Evolutionary conservation across 2,113 vertebrate species (phyloP).

Genomic region (Condylura cristata): DNA sequence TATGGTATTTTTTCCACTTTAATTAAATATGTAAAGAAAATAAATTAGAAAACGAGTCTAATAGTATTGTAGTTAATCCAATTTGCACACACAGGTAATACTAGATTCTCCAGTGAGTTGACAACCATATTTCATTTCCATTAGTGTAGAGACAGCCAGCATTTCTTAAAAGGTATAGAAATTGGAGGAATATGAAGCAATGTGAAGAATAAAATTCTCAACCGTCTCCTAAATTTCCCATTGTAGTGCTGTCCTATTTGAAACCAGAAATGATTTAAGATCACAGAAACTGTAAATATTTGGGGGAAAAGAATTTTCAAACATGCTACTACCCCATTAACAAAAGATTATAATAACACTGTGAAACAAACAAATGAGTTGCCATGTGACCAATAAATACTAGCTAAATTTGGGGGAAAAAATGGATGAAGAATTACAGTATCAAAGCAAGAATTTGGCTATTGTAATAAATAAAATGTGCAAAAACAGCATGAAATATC

Average conservation of each 20-base stretch:
- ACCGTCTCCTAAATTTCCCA: neutral
- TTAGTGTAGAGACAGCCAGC: neutral
- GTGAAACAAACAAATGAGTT: conserved; percentile 5
- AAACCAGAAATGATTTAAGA: neutral
- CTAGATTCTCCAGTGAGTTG: neutral
- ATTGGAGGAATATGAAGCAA: neutral
- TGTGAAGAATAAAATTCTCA: conserved; percentile 6
- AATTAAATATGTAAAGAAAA: neutral
- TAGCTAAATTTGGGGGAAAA: neutral
- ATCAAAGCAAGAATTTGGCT: conserved; percentile 27
- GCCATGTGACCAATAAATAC: neutral
- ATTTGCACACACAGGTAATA: neutral
- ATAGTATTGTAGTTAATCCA: neutral
- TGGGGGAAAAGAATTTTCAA: neutral
- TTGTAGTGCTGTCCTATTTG: neutral
- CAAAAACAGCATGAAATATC: neutral
- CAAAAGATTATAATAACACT: neutral
- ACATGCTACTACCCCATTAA: neutral
- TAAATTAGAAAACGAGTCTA: conserved; percentile 28
- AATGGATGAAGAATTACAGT: neutral
- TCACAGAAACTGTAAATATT: neutral
- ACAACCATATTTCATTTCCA: conserved; percentile 4
- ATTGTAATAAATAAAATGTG: neutral
- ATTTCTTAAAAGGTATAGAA: neutral
- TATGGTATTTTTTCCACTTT: neutral